These are phyloP conservation scores for Heliornis fulica DNA, from an alignment of 2,113 vertebrate genomes.

Conservation along the genomic window DNA sequence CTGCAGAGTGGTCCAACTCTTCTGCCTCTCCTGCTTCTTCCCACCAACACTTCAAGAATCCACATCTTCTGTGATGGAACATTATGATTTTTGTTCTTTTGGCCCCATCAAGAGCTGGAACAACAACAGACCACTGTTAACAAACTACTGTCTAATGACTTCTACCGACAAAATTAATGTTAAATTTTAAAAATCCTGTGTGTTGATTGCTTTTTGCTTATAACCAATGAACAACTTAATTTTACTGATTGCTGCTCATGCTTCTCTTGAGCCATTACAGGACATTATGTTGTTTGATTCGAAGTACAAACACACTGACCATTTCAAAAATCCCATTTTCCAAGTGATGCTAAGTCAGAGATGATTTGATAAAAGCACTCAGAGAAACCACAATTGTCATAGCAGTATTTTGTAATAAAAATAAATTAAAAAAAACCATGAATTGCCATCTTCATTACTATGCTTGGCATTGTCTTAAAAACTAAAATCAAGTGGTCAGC, in stretches of 20 bases:
- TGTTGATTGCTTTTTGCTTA: not conserved
- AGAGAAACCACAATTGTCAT: not conserved
- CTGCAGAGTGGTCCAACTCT: not conserved
- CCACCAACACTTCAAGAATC: not conserved
- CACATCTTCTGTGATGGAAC: not conserved
- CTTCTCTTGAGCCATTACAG: not conserved
- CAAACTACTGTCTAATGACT: not conserved
- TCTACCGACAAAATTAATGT: not conserved
- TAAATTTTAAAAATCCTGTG: not conserved
- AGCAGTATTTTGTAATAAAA: not conserved
- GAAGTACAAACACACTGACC: not conserved
- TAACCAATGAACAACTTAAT: not conserved
- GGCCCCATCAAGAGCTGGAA: not conserved
- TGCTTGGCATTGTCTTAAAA: not conserved
- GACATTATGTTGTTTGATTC: not conserved
- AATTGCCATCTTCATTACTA: not conserved
- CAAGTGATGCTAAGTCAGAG: not conserved
- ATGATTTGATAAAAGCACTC: not conserved
- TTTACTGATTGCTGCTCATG: not conserved
- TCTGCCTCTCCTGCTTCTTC: not conserved
- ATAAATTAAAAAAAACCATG: not conserved
- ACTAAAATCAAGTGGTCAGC: not conserved
- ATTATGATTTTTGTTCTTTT: not conserved
- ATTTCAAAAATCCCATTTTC: not conserved
- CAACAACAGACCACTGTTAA: not conserved